Percentiles rank a stretch among this genome's conserved stretches.
phyloP scores from a whole-genome alignment of 2,888 invertebrate species.

The Ellobium chinense region DNA sequence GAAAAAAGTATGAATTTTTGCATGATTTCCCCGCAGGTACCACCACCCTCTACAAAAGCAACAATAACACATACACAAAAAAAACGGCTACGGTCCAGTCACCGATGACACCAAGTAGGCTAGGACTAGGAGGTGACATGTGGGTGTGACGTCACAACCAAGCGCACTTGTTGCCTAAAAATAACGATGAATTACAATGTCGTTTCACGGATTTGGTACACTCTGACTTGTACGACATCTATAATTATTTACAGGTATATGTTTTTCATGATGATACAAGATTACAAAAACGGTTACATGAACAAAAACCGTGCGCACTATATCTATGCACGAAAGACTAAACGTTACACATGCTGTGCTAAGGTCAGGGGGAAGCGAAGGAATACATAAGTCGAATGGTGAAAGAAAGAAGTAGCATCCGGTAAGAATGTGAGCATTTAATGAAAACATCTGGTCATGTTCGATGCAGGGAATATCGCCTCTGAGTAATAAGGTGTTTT shows the following conservation, averaged over 20 bases:
- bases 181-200: too few relatives aligned
- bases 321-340: not conserved
- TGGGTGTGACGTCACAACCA: conserved; percentile 6
- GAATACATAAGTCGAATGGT: conserved; percentile 4
- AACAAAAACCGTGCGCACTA: not conserved
- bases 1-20: too few relatives aligned
- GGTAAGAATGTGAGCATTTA: conserved; percentile 16
- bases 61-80: too few relatives aligned
- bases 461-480: too few relatives aligned
- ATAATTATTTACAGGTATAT: too few relatives aligned
- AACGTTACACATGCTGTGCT: not conserved
- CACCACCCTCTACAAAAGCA: too few relatives aligned
- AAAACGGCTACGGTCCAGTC: too few relatives aligned
- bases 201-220: too few relatives aligned
- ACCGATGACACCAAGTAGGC: too few relatives aligned
- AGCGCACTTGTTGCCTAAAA: not conserved
- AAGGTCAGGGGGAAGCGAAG: not conserved
- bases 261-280: not conserved
- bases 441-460: not conserved
- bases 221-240: too few relatives aligned
- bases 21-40: too few relatives aligned
- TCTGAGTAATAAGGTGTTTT: not conserved
- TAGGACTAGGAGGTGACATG: too few relatives aligned
- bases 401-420: not conserved
- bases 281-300: not conserved